A percentile compares a stretch with the other conserved stretches of the same genome.
These are phyloP conservation scores for Montipora foliosa DNA, from an alignment of 64 coral and sea anemone species.

Conservation along the genomic window DNA sequence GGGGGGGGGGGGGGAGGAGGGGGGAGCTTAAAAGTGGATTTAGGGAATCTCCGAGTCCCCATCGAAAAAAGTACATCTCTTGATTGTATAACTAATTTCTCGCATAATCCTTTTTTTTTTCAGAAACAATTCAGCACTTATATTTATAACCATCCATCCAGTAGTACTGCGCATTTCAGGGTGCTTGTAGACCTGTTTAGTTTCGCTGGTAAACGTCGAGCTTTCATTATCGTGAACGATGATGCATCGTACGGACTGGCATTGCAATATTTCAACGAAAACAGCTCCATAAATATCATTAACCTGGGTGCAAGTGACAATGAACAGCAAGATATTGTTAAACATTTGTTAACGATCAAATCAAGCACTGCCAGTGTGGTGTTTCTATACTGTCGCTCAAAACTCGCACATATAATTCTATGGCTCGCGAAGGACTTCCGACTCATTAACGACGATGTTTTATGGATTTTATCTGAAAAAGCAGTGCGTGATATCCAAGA, in stretches of 20 bases:
- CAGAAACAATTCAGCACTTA: slow-evolving; percentile 57
- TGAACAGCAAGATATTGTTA: neutral
- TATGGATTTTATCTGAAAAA: slow-evolving; percentile 86
- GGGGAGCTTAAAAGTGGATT: no score
- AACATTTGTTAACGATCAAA: slow-evolving; percentile 63
- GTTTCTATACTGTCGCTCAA: slow-evolving; percentile 52
- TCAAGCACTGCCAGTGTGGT: slow-evolving; percentile 46
- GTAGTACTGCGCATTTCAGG: slow-evolving; percentile 34
- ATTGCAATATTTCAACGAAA: slow-evolving; percentile 27
- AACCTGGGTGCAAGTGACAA: slow-evolving; percentile 13
- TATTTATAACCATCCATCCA: slow-evolving; percentile 56
- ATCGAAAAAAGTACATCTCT: no score
- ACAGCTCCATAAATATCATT: slow-evolving; percentile 18
- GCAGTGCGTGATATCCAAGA: slow-evolving; percentile 45
- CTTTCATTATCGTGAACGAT: slow-evolving; percentile 74
- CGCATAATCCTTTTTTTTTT: neutral
- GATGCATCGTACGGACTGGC: slow-evolving; percentile 63
- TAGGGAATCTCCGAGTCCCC: no score
- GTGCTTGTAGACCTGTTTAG: slow-evolving; percentile 53
- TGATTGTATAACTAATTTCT: neutral
- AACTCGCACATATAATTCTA: slow-evolving; percentile 54
- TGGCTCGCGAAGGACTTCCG: slow-evolving; percentile 80
- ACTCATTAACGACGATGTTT: slow-evolving; percentile 56
- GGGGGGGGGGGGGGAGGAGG: no score
- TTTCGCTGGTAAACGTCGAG: slow-evolving; percentile 49